Evolutionary conservation across 2,888 invertebrate species (phyloP).

Genomic region (Andrena praecox): DNA sequence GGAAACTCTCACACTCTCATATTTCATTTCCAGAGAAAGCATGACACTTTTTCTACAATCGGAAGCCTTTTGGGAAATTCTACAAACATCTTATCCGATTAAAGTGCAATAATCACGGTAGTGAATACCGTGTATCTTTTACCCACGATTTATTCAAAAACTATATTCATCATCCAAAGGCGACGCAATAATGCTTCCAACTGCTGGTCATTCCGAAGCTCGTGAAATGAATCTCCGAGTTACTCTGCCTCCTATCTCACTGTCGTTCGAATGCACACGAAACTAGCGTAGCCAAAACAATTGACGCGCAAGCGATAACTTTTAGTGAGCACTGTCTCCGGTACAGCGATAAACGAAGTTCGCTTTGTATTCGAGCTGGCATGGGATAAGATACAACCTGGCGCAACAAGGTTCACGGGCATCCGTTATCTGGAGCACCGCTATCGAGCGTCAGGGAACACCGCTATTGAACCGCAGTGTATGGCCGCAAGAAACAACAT

Average conservation of each 20-base stretch:
- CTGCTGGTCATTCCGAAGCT: neutral
- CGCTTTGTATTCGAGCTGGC: conserved; percentile 15
- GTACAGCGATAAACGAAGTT: conserved; percentile 25
- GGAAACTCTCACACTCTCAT: conserved; percentile 22
- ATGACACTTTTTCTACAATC: neutral
- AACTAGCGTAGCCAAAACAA: conserved; percentile 7
- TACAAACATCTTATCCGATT: no score
- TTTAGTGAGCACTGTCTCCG: neutral
- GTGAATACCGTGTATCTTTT: neutral
- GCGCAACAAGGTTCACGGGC: conserved; percentile 44
- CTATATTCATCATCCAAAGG: neutral
- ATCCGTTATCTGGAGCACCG: conserved; percentile 31
- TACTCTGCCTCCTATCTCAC: neutral
- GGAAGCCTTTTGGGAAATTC: no score
- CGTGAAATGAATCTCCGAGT: neutral
- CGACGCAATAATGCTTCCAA: neutral
- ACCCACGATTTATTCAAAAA: neutral
- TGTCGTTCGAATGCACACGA: neutral
- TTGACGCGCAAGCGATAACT: conserved; percentile 16
- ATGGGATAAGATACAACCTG: conserved; percentile 22
- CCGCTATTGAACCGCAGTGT: conserved; percentile 40
- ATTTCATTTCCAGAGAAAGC: neutral
- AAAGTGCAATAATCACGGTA: neutral
- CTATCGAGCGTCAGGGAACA: conserved; percentile 30
- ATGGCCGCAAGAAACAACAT: conserved; percentile 37